These are phyloP conservation scores for Scotopteryx bipunctaria DNA, from an alignment of 2,888 invertebrate genomes.

Conservation along the genomic window DNA sequence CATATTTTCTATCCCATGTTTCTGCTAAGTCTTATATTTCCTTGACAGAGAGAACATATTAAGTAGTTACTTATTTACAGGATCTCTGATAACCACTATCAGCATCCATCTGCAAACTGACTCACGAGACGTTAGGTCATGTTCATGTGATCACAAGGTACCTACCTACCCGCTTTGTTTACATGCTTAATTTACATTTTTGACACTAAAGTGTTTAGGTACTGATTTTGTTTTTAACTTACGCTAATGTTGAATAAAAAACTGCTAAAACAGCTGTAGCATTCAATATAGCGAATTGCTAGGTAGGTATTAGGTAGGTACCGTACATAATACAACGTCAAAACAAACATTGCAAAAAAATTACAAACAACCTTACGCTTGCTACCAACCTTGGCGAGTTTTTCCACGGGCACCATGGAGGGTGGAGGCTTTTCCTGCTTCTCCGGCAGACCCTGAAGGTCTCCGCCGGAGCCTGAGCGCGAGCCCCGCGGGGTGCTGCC, in stretches of 20 bases:
- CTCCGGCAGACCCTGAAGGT: slow-evolving; percentile 85
- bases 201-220: neutral
- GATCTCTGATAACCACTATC: no score
- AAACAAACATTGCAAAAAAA: slow-evolving; percentile 37
- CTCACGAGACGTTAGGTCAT: slow-evolving; percentile 10
- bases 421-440: slow-evolving; percentile 73
- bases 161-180: no score
- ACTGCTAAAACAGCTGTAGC: neutral
- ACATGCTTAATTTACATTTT: neutral
- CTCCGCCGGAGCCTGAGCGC: slow-evolving; percentile 86
- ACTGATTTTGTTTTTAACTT: no score
- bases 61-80: no score
- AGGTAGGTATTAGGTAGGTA: neutral
- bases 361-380: neutral
- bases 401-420: slow-evolving; percentile 89
- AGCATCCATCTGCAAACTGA: slow-evolving; percentile 1
- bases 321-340: slow-evolving; percentile 12
- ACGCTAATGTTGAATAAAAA: neutral
- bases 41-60: no score
- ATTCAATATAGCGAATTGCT: neutral
- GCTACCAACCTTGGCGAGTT: slow-evolving; percentile 86
- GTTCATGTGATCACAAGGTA: slow-evolving; percentile 6
- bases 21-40: no score
- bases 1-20: no score
- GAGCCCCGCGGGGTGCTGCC: slow-evolving; percentile 73